Evolutionary conservation across 2,113 vertebrate genomes (phyloP).

Genomic region (Panurus biarmicus): DNA sequence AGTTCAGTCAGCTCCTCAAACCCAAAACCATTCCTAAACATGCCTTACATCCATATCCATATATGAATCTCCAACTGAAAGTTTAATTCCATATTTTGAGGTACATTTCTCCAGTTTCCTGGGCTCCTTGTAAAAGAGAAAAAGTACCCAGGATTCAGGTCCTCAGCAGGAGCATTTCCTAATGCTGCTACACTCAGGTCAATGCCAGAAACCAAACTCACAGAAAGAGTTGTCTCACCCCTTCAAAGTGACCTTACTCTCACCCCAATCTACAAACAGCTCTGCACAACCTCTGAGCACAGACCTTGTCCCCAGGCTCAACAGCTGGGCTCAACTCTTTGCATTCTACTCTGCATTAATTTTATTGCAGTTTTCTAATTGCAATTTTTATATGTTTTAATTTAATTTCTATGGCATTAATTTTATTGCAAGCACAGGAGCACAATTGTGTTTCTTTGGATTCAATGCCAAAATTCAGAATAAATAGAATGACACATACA

Average conservation of each 20-base stretch:
- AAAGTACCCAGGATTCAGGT: not conserved
- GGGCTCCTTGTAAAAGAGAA: accelerated
- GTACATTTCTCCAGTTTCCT: not conserved
- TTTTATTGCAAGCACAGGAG: not conserved
- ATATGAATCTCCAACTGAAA: not conserved
- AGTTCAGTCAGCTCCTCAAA: not conserved
- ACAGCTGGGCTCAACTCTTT: not conserved
- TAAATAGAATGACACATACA: not conserved
- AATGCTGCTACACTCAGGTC: not conserved
- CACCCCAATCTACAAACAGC: not conserved
- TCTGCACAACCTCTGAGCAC: not conserved
- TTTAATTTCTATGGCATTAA: not conserved
- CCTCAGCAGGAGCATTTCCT: not conserved
- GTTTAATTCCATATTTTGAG: not conserved
- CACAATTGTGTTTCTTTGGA: not conserved
- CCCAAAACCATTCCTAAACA: not conserved
- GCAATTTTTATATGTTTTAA: not conserved
- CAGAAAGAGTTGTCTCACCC: not conserved
- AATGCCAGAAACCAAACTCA: not conserved
- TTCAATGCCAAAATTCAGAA: not conserved
- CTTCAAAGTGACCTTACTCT: not conserved
- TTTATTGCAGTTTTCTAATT: not conserved
- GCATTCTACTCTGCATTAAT: not conserved
- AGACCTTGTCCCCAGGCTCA: not conserved
- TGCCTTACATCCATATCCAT: not conserved